Percentiles rank a stretch among this genome's conserved stretches.
Conservation (phyloP, 2,797 vertebrate species). For the Tragopan temminckii region DNA sequence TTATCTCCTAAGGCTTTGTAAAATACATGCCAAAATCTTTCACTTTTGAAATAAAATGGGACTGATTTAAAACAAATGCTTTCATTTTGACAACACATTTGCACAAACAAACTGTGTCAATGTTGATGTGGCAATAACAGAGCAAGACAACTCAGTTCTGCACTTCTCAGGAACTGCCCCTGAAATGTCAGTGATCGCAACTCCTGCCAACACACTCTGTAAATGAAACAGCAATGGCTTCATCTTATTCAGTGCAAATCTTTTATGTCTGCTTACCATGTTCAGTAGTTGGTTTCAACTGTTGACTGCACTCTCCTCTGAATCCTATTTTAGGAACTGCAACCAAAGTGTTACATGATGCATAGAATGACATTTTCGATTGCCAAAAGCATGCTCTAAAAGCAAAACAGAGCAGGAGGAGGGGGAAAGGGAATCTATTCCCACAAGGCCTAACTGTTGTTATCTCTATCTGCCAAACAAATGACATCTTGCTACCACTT, state of each 20-base stretch:
- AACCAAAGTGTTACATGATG: constrained; percentile 45
- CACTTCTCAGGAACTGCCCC: constrained; percentile 38
- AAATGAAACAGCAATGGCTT: constrained; percentile 24
- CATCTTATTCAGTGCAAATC: neutral
- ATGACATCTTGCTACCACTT: constrained; percentile 47
- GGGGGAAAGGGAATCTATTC: constrained; percentile 16
- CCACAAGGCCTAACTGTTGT: neutral
- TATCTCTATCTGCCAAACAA: constrained; percentile 52
- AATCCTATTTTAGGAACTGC: constrained; percentile 35
- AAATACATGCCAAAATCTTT: constrained; percentile 49
- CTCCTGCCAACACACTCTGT: neutral
- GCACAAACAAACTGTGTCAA: constrained; percentile 76
- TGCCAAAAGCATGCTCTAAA: constrained; percentile 68
- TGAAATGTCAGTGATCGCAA: constrained; percentile 35
- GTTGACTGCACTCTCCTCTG: constrained; percentile 17
- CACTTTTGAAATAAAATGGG: constrained; percentile 66
- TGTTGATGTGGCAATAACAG: constrained; percentile 63
- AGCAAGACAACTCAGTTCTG: constrained; percentile 42
- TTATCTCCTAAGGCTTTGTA: constrained; percentile 26
- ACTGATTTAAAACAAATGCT: constrained; percentile 73
- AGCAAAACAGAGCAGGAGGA: constrained; percentile 44
- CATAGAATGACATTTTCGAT: constrained; percentile 45
- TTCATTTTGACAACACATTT: constrained; percentile 76
- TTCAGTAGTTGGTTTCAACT: constrained; percentile 31
- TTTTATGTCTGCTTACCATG: neutral